Evolutionary conservation across 1,140 invertebrate species (phyloP), one percentile per base, ranked within the genome.

Genomic region (Luehdorfia chinensis): DNA sequence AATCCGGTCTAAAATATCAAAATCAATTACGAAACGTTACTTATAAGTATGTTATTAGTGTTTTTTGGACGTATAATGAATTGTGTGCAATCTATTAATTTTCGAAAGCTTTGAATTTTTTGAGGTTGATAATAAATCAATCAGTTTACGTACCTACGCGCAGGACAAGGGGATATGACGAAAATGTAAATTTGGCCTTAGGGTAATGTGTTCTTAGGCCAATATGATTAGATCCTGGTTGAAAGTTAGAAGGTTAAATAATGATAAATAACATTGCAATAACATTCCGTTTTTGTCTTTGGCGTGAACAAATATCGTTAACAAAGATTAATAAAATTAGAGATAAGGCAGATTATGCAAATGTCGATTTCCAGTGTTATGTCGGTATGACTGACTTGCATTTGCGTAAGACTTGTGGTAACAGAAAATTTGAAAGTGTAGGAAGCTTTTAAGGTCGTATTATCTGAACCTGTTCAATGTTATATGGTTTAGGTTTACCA

Each of bases 371-470:
- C 37, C 46, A 57, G 47, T 64, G 50, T 49, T 48, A 55, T 45
- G 43, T 23, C 47, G 41, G 45, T 47, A 48, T 52, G 51, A 67
- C 49, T 64, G 55, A 57, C 43, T 57, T 63, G 54, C 60, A 59
- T 66, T 75, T 75, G 62, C 54, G 61, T 59, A 71, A 74, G n/a
- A n/a, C n/a, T n/a, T n/a, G 56, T 55, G 39, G 45, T 59, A 57
- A 57, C 53, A 66, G 57, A 72, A 67, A 73, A 68, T 74, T 76
- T 75, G 76, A 80, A 80, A 80, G 76, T 74, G 66, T 70, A 75
- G 74, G 71, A 75, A 73, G 59, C 56, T 27, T 55, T 45, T 71
- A 75, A 77, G 76, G 73, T 70, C 70, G 52, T 44, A 30, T 59
- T 53, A 30, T 41, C 41, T 55, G 45, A 56, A 66, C 61, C 54